phyloP scores from a whole-genome alignment of 2,888 invertebrate genomes.

The Cantharis rufa region DNA sequence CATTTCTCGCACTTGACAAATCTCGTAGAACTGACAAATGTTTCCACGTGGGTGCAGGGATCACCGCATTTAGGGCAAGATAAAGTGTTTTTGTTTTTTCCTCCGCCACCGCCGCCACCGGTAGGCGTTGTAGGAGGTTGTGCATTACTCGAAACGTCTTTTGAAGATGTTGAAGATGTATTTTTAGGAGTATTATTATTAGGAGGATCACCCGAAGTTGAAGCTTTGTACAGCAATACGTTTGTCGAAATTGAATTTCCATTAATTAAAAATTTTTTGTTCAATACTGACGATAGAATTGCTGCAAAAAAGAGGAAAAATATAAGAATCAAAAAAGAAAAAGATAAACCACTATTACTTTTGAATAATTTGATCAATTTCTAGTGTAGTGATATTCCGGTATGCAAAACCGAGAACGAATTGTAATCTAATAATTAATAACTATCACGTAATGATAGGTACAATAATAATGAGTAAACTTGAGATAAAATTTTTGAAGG shows the following conservation, averaged over 20 bases:
- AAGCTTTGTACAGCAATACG: constrained; percentile 46
- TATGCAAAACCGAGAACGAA: background rate
- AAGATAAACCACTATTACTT: background rate
- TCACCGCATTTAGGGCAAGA: constrained; percentile 97
- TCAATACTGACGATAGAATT: constrained; percentile 42
- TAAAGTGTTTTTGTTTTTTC: constrained; percentile 75
- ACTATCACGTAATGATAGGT: background rate
- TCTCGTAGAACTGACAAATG: constrained; percentile 94
- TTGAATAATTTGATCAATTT: background rate
- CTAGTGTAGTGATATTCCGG: background rate
- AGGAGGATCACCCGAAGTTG: constrained; percentile 45
- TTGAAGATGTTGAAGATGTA: constrained; percentile 36
- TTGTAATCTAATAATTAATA: background rate
- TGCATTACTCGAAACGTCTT: constrained; percentile 32
- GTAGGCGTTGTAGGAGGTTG: constrained; percentile 21
- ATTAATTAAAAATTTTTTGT: constrained; percentile 33
- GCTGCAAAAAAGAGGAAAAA: constrained; percentile 39
- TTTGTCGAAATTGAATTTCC: constrained; percentile 44
- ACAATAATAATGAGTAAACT: background rate
- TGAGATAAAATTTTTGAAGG: background rate
- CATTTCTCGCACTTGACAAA: constrained; percentile 99
- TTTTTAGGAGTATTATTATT: background rate
- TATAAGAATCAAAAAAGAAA: background rate
- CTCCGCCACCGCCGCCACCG: constrained; percentile 56
- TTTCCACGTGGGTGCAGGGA: constrained; percentile 96